Base-by-base conservation (phyloP, 1,140 invertebrate species). In the Goniozus legneri region DNA sequence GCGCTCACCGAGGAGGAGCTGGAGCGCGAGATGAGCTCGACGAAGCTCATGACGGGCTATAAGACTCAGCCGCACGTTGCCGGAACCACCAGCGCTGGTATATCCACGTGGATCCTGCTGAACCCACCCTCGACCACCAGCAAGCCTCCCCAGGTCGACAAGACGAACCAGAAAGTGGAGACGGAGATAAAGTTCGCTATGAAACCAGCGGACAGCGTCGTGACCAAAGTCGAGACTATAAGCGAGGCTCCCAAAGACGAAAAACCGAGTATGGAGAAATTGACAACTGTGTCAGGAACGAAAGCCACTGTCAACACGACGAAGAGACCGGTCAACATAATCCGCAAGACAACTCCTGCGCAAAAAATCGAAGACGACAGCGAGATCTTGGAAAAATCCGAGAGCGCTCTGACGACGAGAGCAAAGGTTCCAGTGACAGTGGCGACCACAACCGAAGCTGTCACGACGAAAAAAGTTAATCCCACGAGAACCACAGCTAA, bases 71-170 rank as follows among this genome's bases (percentile, higher is more conserved):
- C 82, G 8, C n/a, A n/a, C n/a, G n/a, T n/a, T n/a, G n/a, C n/a
- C n/a, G n/a, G n/a, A n/a, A 85, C 84, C 0, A 77, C 81, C 1
- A 78, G 81, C 30, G 81, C 82, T 56, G 84, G 84, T 4, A 77
- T 88, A 44, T 87, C 85, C 2, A 88, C 86, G 2, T 88, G 86
- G 86, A 83, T 88, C 52, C 69, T 87, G n/a, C 61, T 88, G 16
- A 86, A 83, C 62, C 76, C 79, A 2, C 77, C 79, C 16, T 69
- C 77, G 0, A 73, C 75, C 1, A 76, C 73, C 1, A 54, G 60
- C 12, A 77, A 75, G 39, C 50, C 70, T 0, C 10, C 43, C 0
- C 54, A 59, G 13, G 44, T 52, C 32, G 27, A 53, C 0, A 40
- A 32, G 36, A 48, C 27, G 3, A 61, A 63, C 7, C 22, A 43